Conservation (phyloP, 2,797 vertebrate genomes). For the Synanceia verrucosa region DNA sequence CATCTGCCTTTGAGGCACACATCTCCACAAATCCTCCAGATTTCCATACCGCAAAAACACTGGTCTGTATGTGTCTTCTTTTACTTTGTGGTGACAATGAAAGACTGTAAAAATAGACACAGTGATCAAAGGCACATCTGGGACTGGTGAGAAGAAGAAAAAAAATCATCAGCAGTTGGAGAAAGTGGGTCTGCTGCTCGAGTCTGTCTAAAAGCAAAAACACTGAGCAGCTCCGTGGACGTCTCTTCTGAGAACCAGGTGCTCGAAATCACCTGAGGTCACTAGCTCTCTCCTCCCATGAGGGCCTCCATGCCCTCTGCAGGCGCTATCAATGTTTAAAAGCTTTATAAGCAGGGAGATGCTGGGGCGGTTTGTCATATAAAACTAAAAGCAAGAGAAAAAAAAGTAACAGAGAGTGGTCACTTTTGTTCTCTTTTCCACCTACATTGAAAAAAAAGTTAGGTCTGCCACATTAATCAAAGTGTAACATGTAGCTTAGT, state of each 20-base stretch:
- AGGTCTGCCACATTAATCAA: too few species aligned
- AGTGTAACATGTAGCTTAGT: too few species aligned
- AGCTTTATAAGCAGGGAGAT: conserved; percentile 54
- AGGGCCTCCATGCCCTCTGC: conserved; percentile 55
- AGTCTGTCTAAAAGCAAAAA: conserved; percentile 66
- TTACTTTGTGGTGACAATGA: conserved; percentile 72
- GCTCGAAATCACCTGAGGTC: conserved; percentile 76
- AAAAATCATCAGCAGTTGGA: conserved; percentile 68
- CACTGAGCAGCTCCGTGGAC: conserved; percentile 11
- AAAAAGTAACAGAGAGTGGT: conserved; percentile 39
- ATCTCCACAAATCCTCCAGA: conserved; percentile 22
- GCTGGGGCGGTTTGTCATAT: conserved; percentile 38
- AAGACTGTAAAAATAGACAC: conserved; percentile 78
- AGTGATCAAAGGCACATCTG: conserved; percentile 81
- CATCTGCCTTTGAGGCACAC: conserved; percentile 28
- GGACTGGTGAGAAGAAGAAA: conserved; percentile 69
- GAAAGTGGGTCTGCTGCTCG: conserved; percentile 62
- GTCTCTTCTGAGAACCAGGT: conserved; percentile 70
- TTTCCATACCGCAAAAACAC: conserved; percentile 52
- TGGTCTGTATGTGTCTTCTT: conserved; percentile 51
- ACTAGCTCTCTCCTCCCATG: conserved; percentile 50
- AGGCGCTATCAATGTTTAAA: conserved; percentile 75
- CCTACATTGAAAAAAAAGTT: too few species aligned
- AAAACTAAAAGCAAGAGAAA: conserved; percentile 54
- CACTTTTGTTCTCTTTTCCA: conserved; percentile 32